Evolutionary conservation across 1,140 invertebrate genomes (phyloP).

Genomic region (Drosophila ercepeae): DNA sequence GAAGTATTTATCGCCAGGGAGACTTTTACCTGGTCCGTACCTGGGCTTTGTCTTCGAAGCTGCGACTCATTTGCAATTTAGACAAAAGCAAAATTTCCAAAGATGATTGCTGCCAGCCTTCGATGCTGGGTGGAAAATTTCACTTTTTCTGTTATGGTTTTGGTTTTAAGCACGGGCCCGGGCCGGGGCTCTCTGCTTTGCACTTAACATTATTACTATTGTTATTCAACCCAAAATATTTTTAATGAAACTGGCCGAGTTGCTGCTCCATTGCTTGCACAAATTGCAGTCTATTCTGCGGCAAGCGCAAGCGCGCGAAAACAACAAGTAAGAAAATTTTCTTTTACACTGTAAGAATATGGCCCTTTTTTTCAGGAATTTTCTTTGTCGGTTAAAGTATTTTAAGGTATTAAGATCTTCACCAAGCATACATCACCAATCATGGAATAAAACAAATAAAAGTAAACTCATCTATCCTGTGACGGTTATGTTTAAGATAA

Average conservation of each 20-base stretch:
- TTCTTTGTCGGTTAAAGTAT: too few species aligned
- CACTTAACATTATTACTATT: slow-evolving; percentile 74
- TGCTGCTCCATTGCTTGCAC: slow-evolving; percentile 74
- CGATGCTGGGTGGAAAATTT: slow-evolving; percentile 60
- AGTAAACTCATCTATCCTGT: not conserved
- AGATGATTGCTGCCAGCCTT: slow-evolving; percentile 52
- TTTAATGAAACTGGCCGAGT: slow-evolving; percentile 78
- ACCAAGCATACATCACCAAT: too few species aligned
- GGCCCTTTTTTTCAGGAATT: not conserved
- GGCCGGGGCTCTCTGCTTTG: slow-evolving; percentile 33
- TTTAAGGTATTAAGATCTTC: too few species aligned
- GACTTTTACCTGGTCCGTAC: slow-evolving; percentile 23
- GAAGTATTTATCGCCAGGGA: slow-evolving; percentile 37
- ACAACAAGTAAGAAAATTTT: slow-evolving; percentile 30
- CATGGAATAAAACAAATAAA: too few species aligned
- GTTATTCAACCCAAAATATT: slow-evolving; percentile 80
- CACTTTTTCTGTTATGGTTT: slow-evolving; percentile 62
- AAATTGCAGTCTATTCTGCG: slow-evolving; percentile 79
- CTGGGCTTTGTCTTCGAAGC: slow-evolving; percentile 36
- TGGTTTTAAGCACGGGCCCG: slow-evolving; percentile 37
- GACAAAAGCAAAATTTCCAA: slow-evolving; percentile 54
- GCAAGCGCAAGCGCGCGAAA: slow-evolving; percentile 44
- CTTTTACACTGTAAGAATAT: slow-evolving; percentile 29
- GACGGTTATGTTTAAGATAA: not conserved
- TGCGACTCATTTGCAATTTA: slow-evolving; percentile 63